phyloP scores from a whole-genome alignment of 2,888 invertebrate species.

The Tupiocoris notatus region DNA sequence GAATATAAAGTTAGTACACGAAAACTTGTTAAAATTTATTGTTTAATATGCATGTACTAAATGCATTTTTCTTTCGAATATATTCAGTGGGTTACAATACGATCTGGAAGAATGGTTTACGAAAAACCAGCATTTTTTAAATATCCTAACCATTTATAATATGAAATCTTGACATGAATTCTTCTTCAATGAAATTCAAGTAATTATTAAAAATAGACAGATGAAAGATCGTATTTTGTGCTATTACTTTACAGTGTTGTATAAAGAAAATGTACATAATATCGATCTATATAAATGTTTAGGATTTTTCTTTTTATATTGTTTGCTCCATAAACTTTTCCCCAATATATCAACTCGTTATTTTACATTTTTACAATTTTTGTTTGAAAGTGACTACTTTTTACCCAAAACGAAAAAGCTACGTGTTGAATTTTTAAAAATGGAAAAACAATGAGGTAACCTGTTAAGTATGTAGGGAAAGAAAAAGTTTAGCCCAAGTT shows the following conservation, averaged over 20 bases:
- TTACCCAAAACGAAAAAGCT: background rate
- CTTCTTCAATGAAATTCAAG: constrained; percentile 26
- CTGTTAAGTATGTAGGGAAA: too few relatives aligned
- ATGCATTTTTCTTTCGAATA: constrained; percentile 42
- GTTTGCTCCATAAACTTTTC: constrained; percentile 18
- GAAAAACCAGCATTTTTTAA: constrained; percentile 37
- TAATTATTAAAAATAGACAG: constrained; percentile 46
- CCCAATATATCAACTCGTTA: constrained; percentile 1
- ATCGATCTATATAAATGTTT: constrained; percentile 26
- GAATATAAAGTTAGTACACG: constrained; percentile 45
- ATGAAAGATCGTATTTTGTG: constrained; percentile 46
- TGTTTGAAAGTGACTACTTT: constrained; percentile 6
- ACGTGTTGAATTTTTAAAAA: too few relatives aligned
- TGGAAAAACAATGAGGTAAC: too few relatives aligned
- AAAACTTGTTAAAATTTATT: constrained; percentile 39
- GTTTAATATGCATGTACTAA: constrained; percentile 45
- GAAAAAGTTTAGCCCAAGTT: constrained; percentile 36
- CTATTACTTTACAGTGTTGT: constrained; percentile 46
- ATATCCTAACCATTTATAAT: constrained; percentile 40
- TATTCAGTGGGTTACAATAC: constrained; percentile 35
- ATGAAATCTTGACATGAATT: constrained; percentile 44
- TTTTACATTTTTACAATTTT: constrained; percentile 35
- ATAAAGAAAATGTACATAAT: constrained; percentile 42
- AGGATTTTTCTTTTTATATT: constrained; percentile 22
- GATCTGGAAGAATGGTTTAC: constrained; percentile 45